Conservation (phyloP, 1,140 invertebrate species). For the Zaprionus inermis region DNA sequence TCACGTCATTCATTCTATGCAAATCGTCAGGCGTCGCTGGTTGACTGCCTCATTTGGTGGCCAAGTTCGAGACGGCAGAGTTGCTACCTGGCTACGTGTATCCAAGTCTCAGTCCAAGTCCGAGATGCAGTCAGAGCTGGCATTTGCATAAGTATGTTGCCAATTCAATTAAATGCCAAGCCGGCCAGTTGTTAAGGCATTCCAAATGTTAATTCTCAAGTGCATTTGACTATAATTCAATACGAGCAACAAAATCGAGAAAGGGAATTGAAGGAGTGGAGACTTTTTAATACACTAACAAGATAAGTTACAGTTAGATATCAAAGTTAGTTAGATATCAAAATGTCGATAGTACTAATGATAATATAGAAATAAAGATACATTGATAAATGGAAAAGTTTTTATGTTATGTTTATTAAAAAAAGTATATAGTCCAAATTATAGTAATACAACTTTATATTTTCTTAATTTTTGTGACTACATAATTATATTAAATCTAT, state of each 20-base stretch:
- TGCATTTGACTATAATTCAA: constrained; percentile 61
- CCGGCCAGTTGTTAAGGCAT: constrained; percentile 72
- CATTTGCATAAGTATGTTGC: constrained; percentile 80
- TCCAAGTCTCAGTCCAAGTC: neutral
- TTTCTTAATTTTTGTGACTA: no score
- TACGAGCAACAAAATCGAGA: constrained; percentile 7
- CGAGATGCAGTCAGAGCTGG: neutral
- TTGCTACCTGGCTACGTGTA: constrained; percentile 43
- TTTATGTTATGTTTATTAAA: neutral
- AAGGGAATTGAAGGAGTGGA: neutral
- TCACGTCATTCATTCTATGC: constrained; percentile 75
- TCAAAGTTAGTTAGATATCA: neutral
- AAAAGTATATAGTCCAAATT: neutral
- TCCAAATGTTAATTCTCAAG: constrained; percentile 82
- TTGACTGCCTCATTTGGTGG: constrained; percentile 58
- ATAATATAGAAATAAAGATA: neutral
- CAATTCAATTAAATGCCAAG: constrained; percentile 78
- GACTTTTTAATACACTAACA: constrained; percentile 17
- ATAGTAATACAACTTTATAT: no score
- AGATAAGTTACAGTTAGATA: neutral
- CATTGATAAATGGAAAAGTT: no score
- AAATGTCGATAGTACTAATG: no score
- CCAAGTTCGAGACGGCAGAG: constrained; percentile 9
- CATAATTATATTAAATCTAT: no score
- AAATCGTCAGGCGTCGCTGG: constrained; percentile 47